Percentiles rank a stretch among this genome's conserved stretches.
Conservation (phyloP, 2,113 vertebrate species). For the Chinchilla lanigera region DNA sequence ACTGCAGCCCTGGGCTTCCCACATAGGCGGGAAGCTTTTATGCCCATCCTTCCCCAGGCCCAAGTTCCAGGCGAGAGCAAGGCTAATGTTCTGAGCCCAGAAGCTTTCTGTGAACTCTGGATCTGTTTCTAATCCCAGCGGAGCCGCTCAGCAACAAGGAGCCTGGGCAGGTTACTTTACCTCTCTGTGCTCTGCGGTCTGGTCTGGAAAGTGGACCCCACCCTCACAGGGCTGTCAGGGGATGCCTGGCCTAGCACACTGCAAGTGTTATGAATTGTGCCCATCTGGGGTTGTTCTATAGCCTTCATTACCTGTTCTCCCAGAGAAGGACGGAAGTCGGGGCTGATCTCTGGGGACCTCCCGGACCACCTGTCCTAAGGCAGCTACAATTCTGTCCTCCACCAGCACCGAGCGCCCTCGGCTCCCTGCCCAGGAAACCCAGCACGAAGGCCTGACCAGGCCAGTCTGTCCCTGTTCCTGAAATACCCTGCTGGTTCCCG, state of each 20-base stretch:
- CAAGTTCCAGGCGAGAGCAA: background rate
- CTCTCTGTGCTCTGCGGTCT: background rate
- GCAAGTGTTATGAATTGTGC: conserved; percentile 9
- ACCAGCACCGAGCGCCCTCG: background rate
- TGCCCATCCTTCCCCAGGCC: background rate
- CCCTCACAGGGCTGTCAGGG: background rate
- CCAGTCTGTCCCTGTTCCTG: background rate
- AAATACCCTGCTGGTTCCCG: background rate
- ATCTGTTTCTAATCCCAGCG: background rate
- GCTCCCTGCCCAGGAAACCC: background rate
- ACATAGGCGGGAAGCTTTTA: background rate
- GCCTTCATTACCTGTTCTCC: background rate
- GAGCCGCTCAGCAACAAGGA: background rate
- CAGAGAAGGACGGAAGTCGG: conserved; percentile 16
- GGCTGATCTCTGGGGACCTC: background rate
- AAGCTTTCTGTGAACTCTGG: background rate
- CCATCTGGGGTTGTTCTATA: background rate
- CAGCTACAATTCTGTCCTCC: background rate
- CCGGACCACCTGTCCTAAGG: background rate
- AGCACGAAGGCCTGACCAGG: background rate
- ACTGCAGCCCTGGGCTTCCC: background rate
- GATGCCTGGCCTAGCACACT: background rate
- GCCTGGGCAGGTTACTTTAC: background rate
- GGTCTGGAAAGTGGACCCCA: background rate
- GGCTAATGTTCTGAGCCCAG: background rate